Conservation (phyloP, 1,140 invertebrate species). For the Holcopasites calliopsidis region DNA sequence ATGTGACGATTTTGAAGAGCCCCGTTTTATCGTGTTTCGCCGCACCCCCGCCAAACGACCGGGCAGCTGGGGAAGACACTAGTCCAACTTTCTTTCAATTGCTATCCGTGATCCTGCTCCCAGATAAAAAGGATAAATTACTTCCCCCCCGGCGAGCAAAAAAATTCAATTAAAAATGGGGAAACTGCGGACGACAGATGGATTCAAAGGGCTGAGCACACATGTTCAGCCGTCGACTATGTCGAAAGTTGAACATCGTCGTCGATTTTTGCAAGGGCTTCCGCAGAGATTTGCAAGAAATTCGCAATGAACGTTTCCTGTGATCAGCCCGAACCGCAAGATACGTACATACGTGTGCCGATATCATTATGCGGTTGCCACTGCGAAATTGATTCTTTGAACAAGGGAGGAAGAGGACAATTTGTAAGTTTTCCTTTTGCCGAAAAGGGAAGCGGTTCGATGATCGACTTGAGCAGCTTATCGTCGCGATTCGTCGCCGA, state of each 20-base stretch:
- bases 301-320: constrained; percentile 22
- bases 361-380: constrained; percentile 1
- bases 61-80: constrained; percentile 64
- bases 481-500: constrained; percentile 72
- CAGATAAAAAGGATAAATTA: constrained; percentile 68
- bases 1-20: constrained; percentile 41
- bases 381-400: neutral
- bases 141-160: constrained; percentile 56
- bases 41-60: constrained; percentile 52
- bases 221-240: constrained; percentile 23
- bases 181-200: constrained; percentile 63
- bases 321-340: neutral
- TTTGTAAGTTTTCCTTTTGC: constrained; percentile 7
- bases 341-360: neutral
- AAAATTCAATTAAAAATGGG: constrained; percentile 69
- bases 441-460: constrained; percentile 49
- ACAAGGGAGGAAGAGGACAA: neutral
- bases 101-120: constrained; percentile 63
- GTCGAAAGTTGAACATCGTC: constrained; percentile 39
- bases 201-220: constrained; percentile 62
- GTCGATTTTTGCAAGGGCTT: too few relatives aligned
- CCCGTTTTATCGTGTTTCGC: constrained; percentile 52
- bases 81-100: constrained; percentile 66
- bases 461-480: constrained; percentile 37
- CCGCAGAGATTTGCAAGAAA: neutral